These are phyloP conservation scores for Elaphurus davidianus DNA, from an alignment of 2,113 vertebrate genomes.

Conservation along the genomic window DNA sequence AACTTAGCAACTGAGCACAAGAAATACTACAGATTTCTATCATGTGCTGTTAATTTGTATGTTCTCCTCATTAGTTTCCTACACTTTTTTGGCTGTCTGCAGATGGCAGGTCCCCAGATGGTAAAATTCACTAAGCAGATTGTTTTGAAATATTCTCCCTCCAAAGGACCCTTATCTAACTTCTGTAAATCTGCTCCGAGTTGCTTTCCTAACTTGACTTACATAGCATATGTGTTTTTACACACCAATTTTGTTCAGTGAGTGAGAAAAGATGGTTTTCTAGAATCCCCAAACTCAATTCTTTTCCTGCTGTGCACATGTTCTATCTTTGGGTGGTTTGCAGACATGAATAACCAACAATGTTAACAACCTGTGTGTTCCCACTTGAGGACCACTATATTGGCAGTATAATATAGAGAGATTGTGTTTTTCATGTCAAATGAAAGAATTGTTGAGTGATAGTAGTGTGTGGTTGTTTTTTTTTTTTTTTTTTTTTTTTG, in stretches of 20 bases:
- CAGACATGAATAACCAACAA: slow-evolving; percentile 22
- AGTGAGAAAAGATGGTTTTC: not conserved
- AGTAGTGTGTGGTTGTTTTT: not conserved
- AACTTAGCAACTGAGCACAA: not conserved
- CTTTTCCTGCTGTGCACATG: not conserved
- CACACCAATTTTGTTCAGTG: not conserved
- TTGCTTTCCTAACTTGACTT: slow-evolving; percentile 52
- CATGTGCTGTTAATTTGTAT: slow-evolving; percentile 52
- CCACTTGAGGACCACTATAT: not conserved
- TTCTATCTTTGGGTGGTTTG: not conserved
- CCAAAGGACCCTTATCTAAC: slow-evolving; percentile 50
- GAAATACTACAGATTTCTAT: slow-evolving; percentile 12
- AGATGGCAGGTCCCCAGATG: slow-evolving; percentile 68
- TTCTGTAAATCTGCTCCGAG: slow-evolving; percentile 68
- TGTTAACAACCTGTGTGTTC: slow-evolving; percentile 1
- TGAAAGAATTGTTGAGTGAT: not conserved
- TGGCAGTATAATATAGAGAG: not conserved
- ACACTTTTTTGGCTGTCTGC: slow-evolving; percentile 56
- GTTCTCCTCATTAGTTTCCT: slow-evolving; percentile 57
- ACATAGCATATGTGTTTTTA: slow-evolving; percentile 35
- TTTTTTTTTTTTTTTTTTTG: not conserved
- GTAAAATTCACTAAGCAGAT: slow-evolving; percentile 65
- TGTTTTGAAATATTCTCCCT: slow-evolving; percentile 67
- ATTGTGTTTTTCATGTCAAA: slow-evolving; percentile 22
- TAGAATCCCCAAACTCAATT: not conserved